These are phyloP conservation scores for Hucho hucho DNA, from an alignment of 2,113 vertebrate genomes.

Conservation along the genomic window DNA sequence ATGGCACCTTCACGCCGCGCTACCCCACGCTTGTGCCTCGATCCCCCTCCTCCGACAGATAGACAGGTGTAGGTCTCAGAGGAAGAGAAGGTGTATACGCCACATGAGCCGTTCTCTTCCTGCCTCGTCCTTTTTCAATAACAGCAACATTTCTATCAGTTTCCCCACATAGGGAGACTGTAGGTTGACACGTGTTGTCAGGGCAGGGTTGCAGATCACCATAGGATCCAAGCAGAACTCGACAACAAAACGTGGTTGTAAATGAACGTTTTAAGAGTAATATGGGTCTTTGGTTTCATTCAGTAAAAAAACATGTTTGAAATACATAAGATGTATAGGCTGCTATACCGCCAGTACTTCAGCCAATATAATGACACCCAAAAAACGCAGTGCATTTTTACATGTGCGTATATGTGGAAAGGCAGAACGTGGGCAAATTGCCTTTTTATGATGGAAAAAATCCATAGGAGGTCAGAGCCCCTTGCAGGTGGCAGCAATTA, in stretches of 20 bases:
- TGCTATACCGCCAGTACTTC: slow-evolving; percentile 40
- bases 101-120: slow-evolving; percentile 23
- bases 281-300: neutral
- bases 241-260: slow-evolving; percentile 4
- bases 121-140: slow-evolving; percentile 50
- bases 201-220: slow-evolving; percentile 17
- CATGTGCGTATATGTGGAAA: slow-evolving; percentile 46
- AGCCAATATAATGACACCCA: slow-evolving; percentile 43
- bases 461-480: slow-evolving; percentile 78
- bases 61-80: neutral
- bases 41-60: slow-evolving; percentile 42
- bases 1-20: slow-evolving; percentile 62
- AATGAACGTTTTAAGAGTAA: slow-evolving; percentile 52
- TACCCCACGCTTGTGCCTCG: slow-evolving; percentile 46
- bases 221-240: slow-evolving; percentile 51
- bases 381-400: slow-evolving; percentile 48
- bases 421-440: slow-evolving; percentile 58
- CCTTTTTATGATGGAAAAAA: slow-evolving; percentile 80
- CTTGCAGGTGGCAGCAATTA: slow-evolving; percentile 85
- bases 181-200: slow-evolving; percentile 31
- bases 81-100: slow-evolving; percentile 20
- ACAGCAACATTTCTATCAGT: slow-evolving; percentile 26
- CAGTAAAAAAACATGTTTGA: slow-evolving; percentile 57
- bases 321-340: slow-evolving; percentile 31
- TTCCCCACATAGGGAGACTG: slow-evolving; percentile 28